Evolutionary conservation across 2,888 invertebrate species (phyloP).

Genomic region (Trissoscelio sp.): DNA sequence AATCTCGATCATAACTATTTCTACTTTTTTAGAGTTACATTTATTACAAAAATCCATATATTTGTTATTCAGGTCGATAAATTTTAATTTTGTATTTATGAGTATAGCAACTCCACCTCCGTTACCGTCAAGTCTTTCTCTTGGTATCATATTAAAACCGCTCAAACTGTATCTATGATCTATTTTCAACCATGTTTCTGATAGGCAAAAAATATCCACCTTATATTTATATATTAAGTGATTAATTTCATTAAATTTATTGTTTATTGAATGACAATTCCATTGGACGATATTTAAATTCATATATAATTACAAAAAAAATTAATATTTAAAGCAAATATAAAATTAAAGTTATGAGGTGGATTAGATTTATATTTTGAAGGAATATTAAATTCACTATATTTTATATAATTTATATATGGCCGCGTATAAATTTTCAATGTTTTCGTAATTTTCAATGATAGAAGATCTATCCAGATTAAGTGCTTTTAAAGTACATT

Average conservation of each 20-base stretch:
- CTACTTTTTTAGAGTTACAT: conserved; percentile 10
- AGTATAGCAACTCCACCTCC: conserved; percentile 30
- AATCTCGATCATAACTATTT: conserved; percentile 6
- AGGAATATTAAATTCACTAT: no score
- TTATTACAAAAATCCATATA: neutral
- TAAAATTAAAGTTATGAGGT: no score
- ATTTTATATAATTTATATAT: no score
- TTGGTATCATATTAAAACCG: conserved; percentile 2
- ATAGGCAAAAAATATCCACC: conserved; percentile 35
- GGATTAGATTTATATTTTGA: no score
- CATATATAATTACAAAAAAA: no score
- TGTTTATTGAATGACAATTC: conserved; percentile 9
- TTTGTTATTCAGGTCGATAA: neutral
- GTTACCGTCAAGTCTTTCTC: neutral
- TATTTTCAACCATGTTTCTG: conserved; percentile 1
- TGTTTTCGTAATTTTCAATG: no score
- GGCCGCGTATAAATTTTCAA: no score
- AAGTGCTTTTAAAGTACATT: no score
- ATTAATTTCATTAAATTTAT: conserved; percentile 6
- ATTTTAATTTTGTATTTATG: conserved; percentile 14
- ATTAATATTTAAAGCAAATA: no score
- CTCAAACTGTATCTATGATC: conserved; percentile 1
- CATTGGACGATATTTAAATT: conserved; percentile 15
- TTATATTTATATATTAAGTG: conserved; percentile 3
- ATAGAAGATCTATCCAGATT: no score